These are phyloP conservation scores for Danio kyathit DNA, from an alignment of 2,797 vertebrate genomes.

Conservation along the genomic window DNA sequence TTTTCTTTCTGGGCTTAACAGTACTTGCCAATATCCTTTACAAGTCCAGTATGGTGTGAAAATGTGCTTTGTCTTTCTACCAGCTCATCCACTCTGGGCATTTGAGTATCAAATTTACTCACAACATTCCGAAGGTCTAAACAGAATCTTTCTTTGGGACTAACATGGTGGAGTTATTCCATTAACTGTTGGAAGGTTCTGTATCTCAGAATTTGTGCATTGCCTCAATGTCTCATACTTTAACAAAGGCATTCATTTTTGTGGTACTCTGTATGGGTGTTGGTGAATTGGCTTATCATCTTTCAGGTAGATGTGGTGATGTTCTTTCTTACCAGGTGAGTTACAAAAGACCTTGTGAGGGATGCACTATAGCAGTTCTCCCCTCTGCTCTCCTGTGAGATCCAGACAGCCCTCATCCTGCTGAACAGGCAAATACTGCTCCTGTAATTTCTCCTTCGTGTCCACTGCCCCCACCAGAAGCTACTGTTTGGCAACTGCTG, in stretches of 20 bases:
- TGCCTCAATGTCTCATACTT: not conserved
- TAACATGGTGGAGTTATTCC: not conserved
- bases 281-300: not conserved
- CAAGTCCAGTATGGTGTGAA: not conserved
- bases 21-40: not conserved
- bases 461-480: not conserved
- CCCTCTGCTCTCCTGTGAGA: slow-evolving; percentile 13
- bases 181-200: not conserved
- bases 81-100: not conserved
- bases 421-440: slow-evolving; percentile 1
- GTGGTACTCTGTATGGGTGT: not conserved
- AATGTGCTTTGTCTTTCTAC: not conserved
- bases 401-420: slow-evolving; percentile 33
- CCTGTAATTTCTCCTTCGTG: not conserved
- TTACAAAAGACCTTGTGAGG: not conserved
- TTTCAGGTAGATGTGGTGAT: not conserved
- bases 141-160: not conserved
- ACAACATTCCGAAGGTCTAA: not conserved
- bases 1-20: not conserved
- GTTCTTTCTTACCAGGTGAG: not conserved
- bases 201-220: not conserved
- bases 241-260: not conserved
- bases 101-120: not conserved
- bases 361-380: not conserved
- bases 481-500: not conserved